A percentile compares a stretch with the other conserved stretches of the same genome.
Conservation (phyloP, 2,888 invertebrate genomes). For the Rhaphigaster nebulosa region DNA sequence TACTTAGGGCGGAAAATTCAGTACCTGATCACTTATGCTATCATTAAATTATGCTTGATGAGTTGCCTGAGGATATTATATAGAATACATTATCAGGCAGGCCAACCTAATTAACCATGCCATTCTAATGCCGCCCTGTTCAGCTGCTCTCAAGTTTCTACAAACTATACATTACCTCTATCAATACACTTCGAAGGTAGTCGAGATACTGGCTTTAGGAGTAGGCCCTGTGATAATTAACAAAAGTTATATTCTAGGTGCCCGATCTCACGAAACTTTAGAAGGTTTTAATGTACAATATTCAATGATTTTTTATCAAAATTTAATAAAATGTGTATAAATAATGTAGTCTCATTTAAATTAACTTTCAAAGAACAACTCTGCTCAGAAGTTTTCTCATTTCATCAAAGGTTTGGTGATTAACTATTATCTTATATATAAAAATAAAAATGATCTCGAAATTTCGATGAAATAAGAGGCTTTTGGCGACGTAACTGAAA, state of each 20-base stretch:
- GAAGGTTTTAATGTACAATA: neutral
- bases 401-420: no score
- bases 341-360: no score
- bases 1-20: neutral
- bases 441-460: no score
- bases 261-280: neutral
- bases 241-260: neutral
- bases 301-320: neutral
- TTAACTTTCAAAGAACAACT: no score
- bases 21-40: neutral
- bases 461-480: no score
- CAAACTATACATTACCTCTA: slow-evolving; percentile 38
- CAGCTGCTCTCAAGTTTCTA: neutral
- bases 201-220: slow-evolving; percentile 1
- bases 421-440: no score
- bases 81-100: slow-evolving; percentile 24
- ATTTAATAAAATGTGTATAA: neutral
- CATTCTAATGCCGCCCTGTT: neutral
- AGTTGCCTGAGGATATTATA: slow-evolving; percentile 17
- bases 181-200: neutral
- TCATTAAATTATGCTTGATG: slow-evolving; percentile 14
- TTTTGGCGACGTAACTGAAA: no score
- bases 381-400: no score
- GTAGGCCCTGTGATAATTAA: neutral
- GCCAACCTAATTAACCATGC: neutral